Evolutionary conservation across 2,113 vertebrate species (phyloP).

Genomic region (Seriola aureovittata): DNA sequence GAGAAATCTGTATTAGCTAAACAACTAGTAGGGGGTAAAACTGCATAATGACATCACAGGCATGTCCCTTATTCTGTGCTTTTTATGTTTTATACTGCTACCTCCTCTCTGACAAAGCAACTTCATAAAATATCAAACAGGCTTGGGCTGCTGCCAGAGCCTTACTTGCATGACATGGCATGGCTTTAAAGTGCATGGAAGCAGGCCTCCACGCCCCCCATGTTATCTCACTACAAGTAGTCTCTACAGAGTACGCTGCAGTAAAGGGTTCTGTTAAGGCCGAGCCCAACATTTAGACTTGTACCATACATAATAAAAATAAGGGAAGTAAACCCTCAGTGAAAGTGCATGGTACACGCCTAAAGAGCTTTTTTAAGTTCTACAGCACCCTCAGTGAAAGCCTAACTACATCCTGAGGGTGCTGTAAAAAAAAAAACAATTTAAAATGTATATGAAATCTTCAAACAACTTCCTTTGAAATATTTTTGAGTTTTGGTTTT

Average conservation of each 20-base stretch:
- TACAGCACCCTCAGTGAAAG: background rate
- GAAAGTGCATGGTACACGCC: slow-evolving; percentile 7
- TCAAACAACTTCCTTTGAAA: background rate
- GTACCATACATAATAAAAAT: background rate
- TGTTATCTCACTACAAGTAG: slow-evolving; percentile 67
- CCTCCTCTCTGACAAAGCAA: slow-evolving; percentile 12
- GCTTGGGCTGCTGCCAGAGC: slow-evolving; percentile 34
- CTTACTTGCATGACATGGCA: slow-evolving; percentile 71
- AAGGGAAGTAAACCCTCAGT: background rate
- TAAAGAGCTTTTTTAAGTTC: background rate
- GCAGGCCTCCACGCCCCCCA: background rate
- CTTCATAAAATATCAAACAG: slow-evolving; percentile 49
- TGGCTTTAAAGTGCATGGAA: slow-evolving; percentile 73
- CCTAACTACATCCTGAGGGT: background rate
- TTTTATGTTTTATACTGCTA: background rate
- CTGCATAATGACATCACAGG: background rate
- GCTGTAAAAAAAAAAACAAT: background rate
- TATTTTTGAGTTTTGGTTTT: background rate
- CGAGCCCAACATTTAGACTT: background rate
- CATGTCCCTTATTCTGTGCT: slow-evolving; percentile 11
- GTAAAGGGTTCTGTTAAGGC: background rate
- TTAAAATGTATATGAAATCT: too few species aligned
- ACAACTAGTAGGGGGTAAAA: background rate
- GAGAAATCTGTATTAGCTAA: background rate
- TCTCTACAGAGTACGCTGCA: slow-evolving; percentile 14